Evolutionary conservation across 2,888 invertebrate species (phyloP).

Genomic region (Eupeodes latifasciatus): DNA sequence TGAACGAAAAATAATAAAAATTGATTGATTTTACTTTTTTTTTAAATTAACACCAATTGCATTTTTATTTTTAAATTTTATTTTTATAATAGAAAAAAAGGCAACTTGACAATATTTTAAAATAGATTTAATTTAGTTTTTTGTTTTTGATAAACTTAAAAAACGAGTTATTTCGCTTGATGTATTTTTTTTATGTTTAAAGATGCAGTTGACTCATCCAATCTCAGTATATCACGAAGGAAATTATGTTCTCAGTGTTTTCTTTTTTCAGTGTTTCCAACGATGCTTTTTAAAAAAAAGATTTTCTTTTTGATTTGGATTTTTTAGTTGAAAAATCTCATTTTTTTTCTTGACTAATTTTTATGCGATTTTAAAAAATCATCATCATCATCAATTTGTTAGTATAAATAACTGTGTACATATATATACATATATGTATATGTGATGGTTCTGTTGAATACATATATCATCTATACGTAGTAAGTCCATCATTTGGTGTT

Average conservation of each 20-base stretch:
- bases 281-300: slow-evolving; percentile 39
- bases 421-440: slow-evolving; percentile 12
- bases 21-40: neutral
- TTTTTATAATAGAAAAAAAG: neutral
- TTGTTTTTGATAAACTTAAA: slow-evolving; percentile 16
- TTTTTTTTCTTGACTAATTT: slow-evolving; percentile 23
- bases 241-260: slow-evolving; percentile 69
- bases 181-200: neutral
- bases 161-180: slow-evolving; percentile 41
- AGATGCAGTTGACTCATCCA: slow-evolving; percentile 55
- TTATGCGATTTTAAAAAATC: slow-evolving; percentile 45
- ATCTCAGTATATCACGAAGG: slow-evolving; percentile 46
- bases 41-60: neutral
- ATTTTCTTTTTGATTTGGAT: neutral
- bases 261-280: slow-evolving; percentile 46
- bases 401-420: slow-evolving; percentile 60
- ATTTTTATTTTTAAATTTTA: neutral
- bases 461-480: slow-evolving; percentile 52
- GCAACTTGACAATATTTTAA: slow-evolving; percentile 42
- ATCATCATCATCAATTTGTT: slow-evolving; percentile 64
- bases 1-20: neutral
- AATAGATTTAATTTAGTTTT: slow-evolving; percentile 44
- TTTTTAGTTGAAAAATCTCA: neutral
- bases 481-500: slow-evolving; percentile 70
- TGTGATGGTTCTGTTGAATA: slow-evolving; percentile 56